Conservation (phyloP, 2,888 invertebrate species). For the Oscheius sp. region DNA sequence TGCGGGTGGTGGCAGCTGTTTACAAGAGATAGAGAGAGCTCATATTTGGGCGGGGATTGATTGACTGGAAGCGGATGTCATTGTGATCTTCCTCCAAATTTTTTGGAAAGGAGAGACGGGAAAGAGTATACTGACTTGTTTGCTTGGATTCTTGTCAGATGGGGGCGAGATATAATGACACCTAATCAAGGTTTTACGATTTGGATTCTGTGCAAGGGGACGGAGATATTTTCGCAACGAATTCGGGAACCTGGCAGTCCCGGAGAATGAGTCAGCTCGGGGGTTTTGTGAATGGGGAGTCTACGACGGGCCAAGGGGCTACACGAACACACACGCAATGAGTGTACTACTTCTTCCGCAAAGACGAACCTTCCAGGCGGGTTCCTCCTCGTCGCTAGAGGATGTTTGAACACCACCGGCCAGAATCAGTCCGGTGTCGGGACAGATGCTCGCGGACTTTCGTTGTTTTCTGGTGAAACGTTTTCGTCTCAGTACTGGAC, state of each 20-base stretch:
- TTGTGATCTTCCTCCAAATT: no score
- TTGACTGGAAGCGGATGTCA: no score
- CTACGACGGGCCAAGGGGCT: not conserved
- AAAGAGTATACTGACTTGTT: no score
- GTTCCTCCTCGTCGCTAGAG: constrained; percentile 52
- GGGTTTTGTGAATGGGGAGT: constrained; percentile 4
- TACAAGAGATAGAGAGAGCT: no score
- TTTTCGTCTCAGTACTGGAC: constrained; percentile 49
- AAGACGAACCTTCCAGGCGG: constrained; percentile 9
- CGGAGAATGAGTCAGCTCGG: not conserved
- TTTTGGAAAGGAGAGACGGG: no score
- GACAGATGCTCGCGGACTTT: constrained; percentile 54
- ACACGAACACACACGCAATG: no score
- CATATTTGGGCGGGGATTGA: no score
- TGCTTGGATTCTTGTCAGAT: no score
- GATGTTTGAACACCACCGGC: constrained; percentile 39
- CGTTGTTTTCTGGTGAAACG: constrained; percentile 51
- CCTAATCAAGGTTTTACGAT: constrained; percentile 27
- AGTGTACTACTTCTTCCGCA: not conserved
- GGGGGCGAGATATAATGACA: constrained; percentile 20
- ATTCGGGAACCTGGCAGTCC: not conserved
- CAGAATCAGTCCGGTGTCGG: constrained; percentile 51
- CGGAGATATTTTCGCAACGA: not conserved
- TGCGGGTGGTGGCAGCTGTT: no score
- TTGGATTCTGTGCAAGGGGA: no score